phyloP scores from a whole-genome alignment of 2,888 invertebrate genomes.

The Trachelus iudaicus region DNA sequence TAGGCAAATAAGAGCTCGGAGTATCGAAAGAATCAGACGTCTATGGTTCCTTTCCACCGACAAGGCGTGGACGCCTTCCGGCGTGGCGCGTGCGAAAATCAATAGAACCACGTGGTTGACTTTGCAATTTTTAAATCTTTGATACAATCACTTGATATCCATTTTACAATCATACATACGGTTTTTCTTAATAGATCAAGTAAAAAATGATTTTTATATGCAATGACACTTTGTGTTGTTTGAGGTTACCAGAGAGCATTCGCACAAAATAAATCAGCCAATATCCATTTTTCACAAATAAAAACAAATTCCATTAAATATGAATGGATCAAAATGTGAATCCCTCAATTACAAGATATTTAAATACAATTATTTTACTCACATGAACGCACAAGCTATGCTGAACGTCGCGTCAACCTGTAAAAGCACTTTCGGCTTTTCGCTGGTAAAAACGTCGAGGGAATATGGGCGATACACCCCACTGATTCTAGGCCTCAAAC shows the following conservation, averaged over 20 bases:
- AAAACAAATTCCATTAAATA: not conserved
- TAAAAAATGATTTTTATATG: not conserved
- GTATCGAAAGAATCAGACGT: not conserved
- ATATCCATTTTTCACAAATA: not conserved
- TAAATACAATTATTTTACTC: not conserved
- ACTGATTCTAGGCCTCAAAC: not conserved
- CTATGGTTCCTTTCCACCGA: conserved; percentile 24
- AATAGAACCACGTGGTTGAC: conserved; percentile 59
- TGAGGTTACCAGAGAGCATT: not conserved
- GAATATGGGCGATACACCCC: not conserved
- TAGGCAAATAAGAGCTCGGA: not conserved
- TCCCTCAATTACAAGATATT: not conserved
- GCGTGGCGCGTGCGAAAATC: conserved; percentile 49
- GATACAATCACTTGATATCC: not conserved
- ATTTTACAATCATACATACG: not conserved
- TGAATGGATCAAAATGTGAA: not conserved
- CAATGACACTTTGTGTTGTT: not conserved
- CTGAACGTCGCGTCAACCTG: not conserved
- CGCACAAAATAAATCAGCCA: not conserved
- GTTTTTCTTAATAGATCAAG: not conserved
- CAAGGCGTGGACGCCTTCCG: conserved; percentile 17
- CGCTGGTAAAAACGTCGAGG: not conserved
- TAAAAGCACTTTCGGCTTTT: not conserved
- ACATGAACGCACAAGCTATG: not conserved
- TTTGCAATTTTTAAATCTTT: not conserved